Evolutionary conservation across 2,888 invertebrate genomes (phyloP), one percentile per base, ranked within the genome.

Genomic region (Noctua janthe): DNA sequence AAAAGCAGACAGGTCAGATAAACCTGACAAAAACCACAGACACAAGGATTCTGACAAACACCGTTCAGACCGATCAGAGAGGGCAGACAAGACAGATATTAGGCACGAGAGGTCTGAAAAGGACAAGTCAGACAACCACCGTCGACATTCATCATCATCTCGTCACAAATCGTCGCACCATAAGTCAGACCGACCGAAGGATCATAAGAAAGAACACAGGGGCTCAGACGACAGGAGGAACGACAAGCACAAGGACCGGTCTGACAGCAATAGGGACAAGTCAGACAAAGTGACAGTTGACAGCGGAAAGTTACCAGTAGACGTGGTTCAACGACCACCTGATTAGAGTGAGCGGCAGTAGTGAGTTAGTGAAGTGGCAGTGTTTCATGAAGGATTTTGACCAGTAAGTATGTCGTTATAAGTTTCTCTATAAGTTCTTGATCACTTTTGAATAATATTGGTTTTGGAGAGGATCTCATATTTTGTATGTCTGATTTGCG

Each of bases 111-210:
- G 87, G 49, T 79, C 84, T 11, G 89, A 89, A 20, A 87, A 87
- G 7, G 93, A 93, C 17, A 94, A 92, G 8, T 90, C 92, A 23
- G 95, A 96, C 35, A 93, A 95, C 39, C 95, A 95, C 81, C 87
- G 95, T 59, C 91, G 95, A 29, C 96, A 95, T 66, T 96, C 96
- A 1, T 95, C 96, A 1, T 95, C 96, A 1, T 94, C 96, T 0
- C 92, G 92, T 15, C 96, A 96, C 90, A 95, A 94, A 81, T 96
- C 95, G 0, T 92, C 94, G 11, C 92, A 94, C 78, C 90, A 95
- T 74, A 91, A 93, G 71, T 92, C 93, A 0, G 93, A 94, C 69
- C 35, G 94, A 17, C 91, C 90, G 0, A 90, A 92, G 76, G 95
- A 95, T 6, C 93, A 94, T 62, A 95, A 93, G 82, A 94, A 93